Conservation (phyloP, 1,140 invertebrate genomes). For the Centruroides sculpturatus region DNA sequence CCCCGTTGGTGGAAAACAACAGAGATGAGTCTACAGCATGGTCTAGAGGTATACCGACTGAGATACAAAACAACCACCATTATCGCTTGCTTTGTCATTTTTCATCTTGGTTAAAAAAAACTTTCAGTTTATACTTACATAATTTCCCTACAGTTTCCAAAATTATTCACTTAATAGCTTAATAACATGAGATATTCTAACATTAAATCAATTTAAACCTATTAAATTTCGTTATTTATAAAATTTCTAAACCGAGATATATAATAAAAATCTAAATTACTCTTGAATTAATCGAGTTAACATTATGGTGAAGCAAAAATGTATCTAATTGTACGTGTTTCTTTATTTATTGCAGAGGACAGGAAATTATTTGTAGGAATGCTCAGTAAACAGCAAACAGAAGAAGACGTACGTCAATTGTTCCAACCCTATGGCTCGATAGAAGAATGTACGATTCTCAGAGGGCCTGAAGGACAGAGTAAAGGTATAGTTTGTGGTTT, state of each 20-base stretch:
- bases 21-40: no score
- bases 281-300: background rate
- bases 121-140: no score
- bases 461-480: slow-evolving; percentile 89
- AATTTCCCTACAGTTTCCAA: no score
- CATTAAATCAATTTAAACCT: no score
- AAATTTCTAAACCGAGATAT: slow-evolving; percentile 1
- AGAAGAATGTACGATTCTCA: slow-evolving; percentile 97
- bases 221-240: background rate
- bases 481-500: slow-evolving; percentile 51
- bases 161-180: no score
- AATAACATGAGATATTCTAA: no score
- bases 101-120: no score
- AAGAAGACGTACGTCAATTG: slow-evolving; percentile 94
- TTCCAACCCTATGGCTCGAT: slow-evolving; percentile 88
- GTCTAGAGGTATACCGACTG: no score
- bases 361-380: slow-evolving; percentile 99
- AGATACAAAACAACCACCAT: no score
- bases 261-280: background rate
- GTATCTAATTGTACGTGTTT: slow-evolving; percentile 2
- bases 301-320: background rate
- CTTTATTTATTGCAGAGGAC: slow-evolving; percentile 43
- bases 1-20: no score
- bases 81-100: no score
- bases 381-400: slow-evolving; percentile 98